Conservation (phyloP, 2,797 vertebrate genomes). For the Pangasius macronema region DNA sequence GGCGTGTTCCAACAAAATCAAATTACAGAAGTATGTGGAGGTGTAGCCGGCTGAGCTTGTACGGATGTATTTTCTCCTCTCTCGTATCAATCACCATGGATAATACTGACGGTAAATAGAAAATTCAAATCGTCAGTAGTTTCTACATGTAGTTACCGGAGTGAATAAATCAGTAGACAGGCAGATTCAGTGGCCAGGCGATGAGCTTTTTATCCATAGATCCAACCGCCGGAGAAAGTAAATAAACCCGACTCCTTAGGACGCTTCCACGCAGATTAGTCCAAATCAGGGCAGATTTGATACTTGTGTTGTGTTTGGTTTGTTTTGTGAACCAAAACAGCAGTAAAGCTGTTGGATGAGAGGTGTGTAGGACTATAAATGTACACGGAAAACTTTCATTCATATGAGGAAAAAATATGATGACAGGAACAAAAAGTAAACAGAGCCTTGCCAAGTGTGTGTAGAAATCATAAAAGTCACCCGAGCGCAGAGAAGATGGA, state of each 20-base stretch:
- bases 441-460: too few species aligned
- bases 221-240: neutral
- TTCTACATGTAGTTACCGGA: neutral
- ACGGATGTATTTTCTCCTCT: neutral
- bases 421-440: too few species aligned
- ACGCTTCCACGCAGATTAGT: neutral
- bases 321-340: neutral
- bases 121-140: neutral
- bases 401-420: too few species aligned
- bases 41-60: neutral
- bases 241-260: neutral
- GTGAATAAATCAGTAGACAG: neutral
- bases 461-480: too few species aligned
- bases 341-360: neutral
- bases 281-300: neutral
- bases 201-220: too few species aligned
- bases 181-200: neutral
- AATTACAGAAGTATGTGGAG: neutral
- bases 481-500: too few species aligned
- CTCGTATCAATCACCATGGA: neutral
- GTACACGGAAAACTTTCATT: too few species aligned
- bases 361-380: too few species aligned
- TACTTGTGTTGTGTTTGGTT: neutral
- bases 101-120: neutral
- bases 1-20: neutral